Evolutionary conservation across 2,113 vertebrate species (phyloP), one percentile per base, ranked within the genome.

Genomic region (Hassar affinis): DNA sequence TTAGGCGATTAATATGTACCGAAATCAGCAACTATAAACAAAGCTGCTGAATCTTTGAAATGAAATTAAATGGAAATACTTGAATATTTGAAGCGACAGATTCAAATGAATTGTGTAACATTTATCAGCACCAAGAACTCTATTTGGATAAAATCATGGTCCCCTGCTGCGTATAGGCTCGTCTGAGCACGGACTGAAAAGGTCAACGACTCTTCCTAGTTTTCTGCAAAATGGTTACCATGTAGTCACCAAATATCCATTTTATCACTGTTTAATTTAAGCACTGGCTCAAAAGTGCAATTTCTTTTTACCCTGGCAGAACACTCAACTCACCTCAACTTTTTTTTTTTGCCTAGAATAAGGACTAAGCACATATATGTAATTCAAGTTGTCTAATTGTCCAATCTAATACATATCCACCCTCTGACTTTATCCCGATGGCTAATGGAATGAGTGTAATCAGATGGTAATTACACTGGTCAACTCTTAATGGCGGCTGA

Each of bases 371-470:
- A 33, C 78, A 6, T 56, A 54, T 76, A 68, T 80, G 57, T 79
- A 81, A 85, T 86, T 83, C 81, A 76, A 54, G 71, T 82, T 68
- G 68, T 68, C 33, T 80, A 82, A 80, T 45, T 81, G 78, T 86
- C 84, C 86, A 87, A 85, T 87, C 84, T 88, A 88, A 86, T 89
- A 66, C 54, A 61, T 57, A 49, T 75, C 47, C 79, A 68, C 45
- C 35, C 33, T 45, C 45, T 30, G 74, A 79, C 61, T 77, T 78
- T 84, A 80, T 86, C 87, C 85, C 85, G 74, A 83, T 79, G 85
- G 81, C 84, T 88, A 90, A 88, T 88, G 82, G 82, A 88, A 89
- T 90, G 87, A 83, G 82, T 59, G 83, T 57, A 88, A 88, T 89
- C 82, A 84, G 82, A 77, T 64, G 6, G 80, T 89, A 89, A 90